These are phyloP conservation scores for Cynoglossus semilaevis DNA, from an alignment of 2,113 vertebrate species.

Conservation along the genomic window DNA sequence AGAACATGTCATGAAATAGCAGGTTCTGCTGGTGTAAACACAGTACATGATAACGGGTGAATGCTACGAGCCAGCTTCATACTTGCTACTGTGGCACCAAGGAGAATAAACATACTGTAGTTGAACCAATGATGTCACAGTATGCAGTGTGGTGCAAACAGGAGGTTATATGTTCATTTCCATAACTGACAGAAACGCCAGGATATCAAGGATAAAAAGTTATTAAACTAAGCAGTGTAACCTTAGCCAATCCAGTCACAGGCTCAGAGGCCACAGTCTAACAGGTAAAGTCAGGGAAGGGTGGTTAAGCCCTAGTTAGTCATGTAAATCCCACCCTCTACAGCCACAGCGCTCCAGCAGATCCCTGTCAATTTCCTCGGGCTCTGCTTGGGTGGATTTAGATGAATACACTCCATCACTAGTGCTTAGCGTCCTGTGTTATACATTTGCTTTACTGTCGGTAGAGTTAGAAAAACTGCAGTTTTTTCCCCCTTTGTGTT, in stretches of 20 bases:
- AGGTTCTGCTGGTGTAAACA: no score
- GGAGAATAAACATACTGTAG: no score
- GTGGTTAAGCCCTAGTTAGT: conserved; percentile 81
- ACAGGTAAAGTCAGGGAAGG: conserved; percentile 80
- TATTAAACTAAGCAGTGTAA: conserved; percentile 69
- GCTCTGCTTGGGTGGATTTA: conserved; percentile 76
- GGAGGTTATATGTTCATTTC: conserved; percentile 64
- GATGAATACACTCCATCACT: conserved; percentile 77
- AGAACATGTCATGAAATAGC: no score
- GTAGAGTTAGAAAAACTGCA: conserved; percentile 53
- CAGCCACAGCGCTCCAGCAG: conserved; percentile 78
- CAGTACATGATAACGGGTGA: no score
- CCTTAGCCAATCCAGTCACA: conserved; percentile 55
- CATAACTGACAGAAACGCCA: conserved; percentile 73
- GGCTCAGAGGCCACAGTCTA: conserved; percentile 68
- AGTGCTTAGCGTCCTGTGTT: conserved; percentile 66
- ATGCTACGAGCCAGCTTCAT: no score
- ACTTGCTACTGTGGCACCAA: no score
- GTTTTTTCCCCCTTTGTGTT: conserved; percentile 56
- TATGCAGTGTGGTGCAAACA: conserved; percentile 13
- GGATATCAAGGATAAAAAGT: conserved; percentile 63
- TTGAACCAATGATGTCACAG: conserved; percentile 21
- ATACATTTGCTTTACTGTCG: conserved; percentile 55
- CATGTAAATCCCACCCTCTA: conserved; percentile 86
- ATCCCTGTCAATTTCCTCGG: conserved; percentile 83